Evolutionary conservation across 2,113 vertebrate species (phyloP), one percentile per base, ranked within the genome.

Genomic region (Xenopus laevis): DNA sequence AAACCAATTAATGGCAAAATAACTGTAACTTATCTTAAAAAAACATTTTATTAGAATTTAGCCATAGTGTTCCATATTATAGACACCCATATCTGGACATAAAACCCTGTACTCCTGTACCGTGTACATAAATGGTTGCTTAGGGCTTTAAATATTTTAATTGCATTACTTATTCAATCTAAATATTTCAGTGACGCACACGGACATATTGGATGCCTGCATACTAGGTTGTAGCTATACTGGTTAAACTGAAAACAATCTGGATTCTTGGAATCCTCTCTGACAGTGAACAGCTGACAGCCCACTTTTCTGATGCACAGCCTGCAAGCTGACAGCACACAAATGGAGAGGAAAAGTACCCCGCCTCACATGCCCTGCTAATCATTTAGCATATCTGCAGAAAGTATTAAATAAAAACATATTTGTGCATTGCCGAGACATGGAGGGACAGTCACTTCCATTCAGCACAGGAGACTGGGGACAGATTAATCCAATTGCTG

Each of bases 221-320:
- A 70, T 70, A 30, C 59, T 64, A 21, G 59, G 46, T 63, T 62
- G 20, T 27, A 69, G 68, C 30, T 63, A 62, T 68, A 59, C 74
- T 77, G 59, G 52, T 55, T 55, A 15, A 64, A 61, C 66, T 70
- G 44, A 70, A 64, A 77, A 69, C 74, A 77, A 77, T 63, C 74
- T 77, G 67, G 66, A 4, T 77, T 77, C 74, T 70, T 77, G 74
- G 67, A 77, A 77, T 69, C 47, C 20, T 70, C 66, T 69, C 63
- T 70, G 67, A 77, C 66, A 77, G 74, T 17, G 58, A 77, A 77
- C 74, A 77, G 74, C 74, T 77, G 74, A 77, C 50, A 70, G 46
- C 50, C 59, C 17, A 21, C 40, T 70, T 70, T 64, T 64, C 16
- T 58, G 33, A 73, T 66, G 71, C 63, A 53, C 65, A 65, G 63